Conservation (phyloP, 2,888 invertebrate species). For the Eupithecia insigniata region DNA sequence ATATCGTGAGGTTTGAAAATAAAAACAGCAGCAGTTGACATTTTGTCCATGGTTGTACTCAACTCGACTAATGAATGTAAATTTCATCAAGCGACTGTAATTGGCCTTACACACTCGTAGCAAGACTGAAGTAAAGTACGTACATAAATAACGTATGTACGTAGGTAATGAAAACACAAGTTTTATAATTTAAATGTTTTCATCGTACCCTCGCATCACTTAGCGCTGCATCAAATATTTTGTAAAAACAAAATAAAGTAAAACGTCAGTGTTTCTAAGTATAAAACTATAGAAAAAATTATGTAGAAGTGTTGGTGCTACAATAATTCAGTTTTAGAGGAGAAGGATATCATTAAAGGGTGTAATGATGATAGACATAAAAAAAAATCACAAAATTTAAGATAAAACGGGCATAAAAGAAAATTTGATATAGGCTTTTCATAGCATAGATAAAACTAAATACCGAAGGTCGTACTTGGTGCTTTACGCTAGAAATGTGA, state of each 20-base stretch:
- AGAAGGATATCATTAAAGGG: background rate
- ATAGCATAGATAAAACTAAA: background rate
- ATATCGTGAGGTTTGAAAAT: slow-evolving; percentile 27
- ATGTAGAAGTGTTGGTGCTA: background rate
- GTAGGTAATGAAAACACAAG: slow-evolving; percentile 1
- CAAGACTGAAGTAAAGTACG: background rate
- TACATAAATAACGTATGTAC: background rate
- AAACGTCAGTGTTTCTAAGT: no score
- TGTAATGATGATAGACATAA: background rate
- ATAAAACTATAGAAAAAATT: background rate
- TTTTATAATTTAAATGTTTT: background rate
- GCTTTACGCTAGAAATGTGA: slow-evolving; percentile 4
- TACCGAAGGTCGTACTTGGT: background rate
- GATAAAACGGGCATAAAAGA: background rate
- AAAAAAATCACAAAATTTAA: background rate
- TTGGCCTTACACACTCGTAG: slow-evolving; percentile 24
- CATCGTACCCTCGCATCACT: background rate
- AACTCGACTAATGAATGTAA: slow-evolving; percentile 77
- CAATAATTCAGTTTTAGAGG: background rate
- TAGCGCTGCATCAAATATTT: background rate
- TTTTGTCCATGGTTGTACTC: slow-evolving; percentile 51
- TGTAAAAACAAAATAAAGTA: no score
- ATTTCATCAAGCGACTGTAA: slow-evolving; percentile 66
- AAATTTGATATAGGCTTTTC: background rate
- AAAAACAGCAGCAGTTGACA: slow-evolving; percentile 47